Conservation (phyloP, 1,140 invertebrate genomes). For the Heliconius himera region DNA sequence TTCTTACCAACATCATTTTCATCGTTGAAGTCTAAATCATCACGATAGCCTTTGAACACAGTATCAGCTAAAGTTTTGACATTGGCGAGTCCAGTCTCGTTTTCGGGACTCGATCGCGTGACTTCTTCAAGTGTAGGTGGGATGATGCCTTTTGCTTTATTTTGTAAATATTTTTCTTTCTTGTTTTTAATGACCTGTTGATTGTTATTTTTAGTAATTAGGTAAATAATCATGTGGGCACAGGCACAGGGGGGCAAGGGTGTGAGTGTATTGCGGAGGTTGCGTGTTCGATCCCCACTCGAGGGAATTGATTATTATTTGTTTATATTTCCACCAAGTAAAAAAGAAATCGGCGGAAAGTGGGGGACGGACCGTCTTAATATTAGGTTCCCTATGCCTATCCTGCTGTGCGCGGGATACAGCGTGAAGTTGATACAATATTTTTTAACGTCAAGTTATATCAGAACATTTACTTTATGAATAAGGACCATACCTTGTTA, state of each 20-base stretch:
- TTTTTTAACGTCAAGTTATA: too few species aligned
- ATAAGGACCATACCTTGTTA: conserved; percentile 67
- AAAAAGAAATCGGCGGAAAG: too few species aligned
- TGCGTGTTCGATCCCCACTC: too few species aligned
- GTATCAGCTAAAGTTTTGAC: conserved; percentile 68
- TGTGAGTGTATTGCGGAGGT: too few species aligned
- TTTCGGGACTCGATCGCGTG: conserved; percentile 34
- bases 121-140: conserved; percentile 60
- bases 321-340: too few species aligned
- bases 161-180: conserved; percentile 79
- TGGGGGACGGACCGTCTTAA: too few species aligned
- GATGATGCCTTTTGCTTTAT: conserved; percentile 76
- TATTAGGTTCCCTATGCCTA: too few species aligned
- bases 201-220: neutral
- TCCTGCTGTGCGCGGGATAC: too few species aligned
- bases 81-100: conserved; percentile 55
- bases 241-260: too few species aligned
- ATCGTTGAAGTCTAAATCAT: conserved; percentile 88
- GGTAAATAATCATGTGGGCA: too few species aligned
- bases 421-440: too few species aligned
- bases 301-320: too few species aligned
- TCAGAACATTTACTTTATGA: neutral
- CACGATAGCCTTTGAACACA: conserved; percentile 82
- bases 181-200: conserved; percentile 83
- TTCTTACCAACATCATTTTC: conserved; percentile 86